phyloP scores from a whole-genome alignment of 2,113 vertebrate genomes.

The Onychorhynchus coronatus region DNA sequence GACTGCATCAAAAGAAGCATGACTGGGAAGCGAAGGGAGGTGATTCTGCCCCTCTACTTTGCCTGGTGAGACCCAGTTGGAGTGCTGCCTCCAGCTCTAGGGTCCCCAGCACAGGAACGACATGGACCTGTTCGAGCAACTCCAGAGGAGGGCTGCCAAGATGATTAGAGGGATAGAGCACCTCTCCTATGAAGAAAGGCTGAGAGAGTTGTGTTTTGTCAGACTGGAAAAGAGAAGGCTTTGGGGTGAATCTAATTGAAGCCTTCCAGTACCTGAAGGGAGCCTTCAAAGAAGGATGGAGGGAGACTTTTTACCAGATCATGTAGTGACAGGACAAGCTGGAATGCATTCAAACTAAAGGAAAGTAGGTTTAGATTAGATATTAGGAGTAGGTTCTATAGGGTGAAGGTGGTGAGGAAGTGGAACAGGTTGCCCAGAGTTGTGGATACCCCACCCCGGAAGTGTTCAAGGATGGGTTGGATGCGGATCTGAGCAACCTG shows the following conservation, averaged over 20 bases:
- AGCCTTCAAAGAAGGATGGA: neutral
- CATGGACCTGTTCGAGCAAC: neutral
- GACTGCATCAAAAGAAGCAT: neutral
- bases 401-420: neutral
- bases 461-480: neutral
- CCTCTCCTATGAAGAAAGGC: neutral
- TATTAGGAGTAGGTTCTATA: neutral
- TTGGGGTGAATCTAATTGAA: neutral
- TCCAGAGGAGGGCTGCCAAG: no score
- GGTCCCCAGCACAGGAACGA: neutral
- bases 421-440: neutral
- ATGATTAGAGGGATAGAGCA: neutral
- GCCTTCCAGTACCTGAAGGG: neutral
- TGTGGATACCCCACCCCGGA: neutral
- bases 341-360: neutral
- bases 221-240: neutral
- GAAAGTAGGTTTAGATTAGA: neutral
- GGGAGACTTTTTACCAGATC: neutral
- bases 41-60: neutral
- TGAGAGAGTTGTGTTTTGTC: neutral
- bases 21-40: neutral
- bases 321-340: neutral
- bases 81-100: neutral
- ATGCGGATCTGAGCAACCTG: neutral
- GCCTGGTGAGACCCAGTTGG: neutral